Base-by-base conservation (phyloP, 2,888 invertebrate genomes). In the Saturnia japonica region DNA sequence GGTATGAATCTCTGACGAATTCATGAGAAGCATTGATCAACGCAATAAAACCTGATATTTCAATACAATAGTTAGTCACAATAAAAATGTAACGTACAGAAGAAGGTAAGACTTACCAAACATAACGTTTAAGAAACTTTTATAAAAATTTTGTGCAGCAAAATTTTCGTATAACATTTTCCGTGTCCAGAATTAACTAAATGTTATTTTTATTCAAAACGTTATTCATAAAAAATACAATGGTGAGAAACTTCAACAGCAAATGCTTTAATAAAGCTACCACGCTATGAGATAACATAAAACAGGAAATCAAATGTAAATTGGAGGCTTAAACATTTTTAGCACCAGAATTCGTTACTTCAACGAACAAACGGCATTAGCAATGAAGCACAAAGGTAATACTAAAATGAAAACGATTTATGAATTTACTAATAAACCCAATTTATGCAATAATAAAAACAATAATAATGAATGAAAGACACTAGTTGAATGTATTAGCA, bases 21-120 rank as follows among this genome's bases (percentile, higher is more conserved):
- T 82, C 82, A 85, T 88, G 87, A 83, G 88, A 89, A 86, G 77
- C 74, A 78, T 78, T 80, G 77, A 78, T 80, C 78, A 73, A 73
- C 70, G 79, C 79, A 82, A 82, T 81, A 75, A 78, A 69, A 67
- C 68, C 64, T 51, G 28, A 74, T 72, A 69, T 70, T 71, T 70
- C 43, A 67, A 70, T 70, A 67, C 51, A 40, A 66, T 57, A 70
- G 51, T 42, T 42, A 70, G 64, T 64, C 19, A 64, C 40, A 19
- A 64, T 19, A n/a, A 40, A 64, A 40, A 64, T 64, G 14, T 28
- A 60, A 25, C 28, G 14, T 25, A 28, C 4, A 19, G 47, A 51
- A 51, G 25, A 14, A 64, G n/a, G n/a, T n/a, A n/a, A 34, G 47
- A 69, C 69, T 47, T 47, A 64, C 34, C 45, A 16, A 70, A 66